phyloP scores from a whole-genome alignment of 1,140 invertebrate genomes.

The Cydia amplana region DNA sequence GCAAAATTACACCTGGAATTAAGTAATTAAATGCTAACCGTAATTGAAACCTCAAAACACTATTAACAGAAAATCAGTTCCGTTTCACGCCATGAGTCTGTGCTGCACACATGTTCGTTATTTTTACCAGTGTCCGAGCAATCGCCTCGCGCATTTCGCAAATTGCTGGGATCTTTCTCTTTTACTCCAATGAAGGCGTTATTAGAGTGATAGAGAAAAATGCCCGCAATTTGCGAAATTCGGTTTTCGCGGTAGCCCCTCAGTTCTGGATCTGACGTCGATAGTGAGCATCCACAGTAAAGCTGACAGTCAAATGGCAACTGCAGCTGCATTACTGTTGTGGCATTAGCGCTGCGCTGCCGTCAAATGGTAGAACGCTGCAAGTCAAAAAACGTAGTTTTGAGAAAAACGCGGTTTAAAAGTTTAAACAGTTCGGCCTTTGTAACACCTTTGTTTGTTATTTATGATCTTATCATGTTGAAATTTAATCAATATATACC shows the following conservation, averaged over 20 bases:
- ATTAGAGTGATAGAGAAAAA: too few relatives aligned
- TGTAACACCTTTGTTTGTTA: too few relatives aligned
- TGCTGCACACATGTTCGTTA: background rate
- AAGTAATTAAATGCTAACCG: background rate
- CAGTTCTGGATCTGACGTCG: background rate
- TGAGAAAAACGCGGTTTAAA: too few relatives aligned
- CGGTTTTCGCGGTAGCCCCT: too few relatives aligned
- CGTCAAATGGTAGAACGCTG: too few relatives aligned
- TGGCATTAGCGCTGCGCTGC: background rate
- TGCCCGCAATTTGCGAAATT: too few relatives aligned
- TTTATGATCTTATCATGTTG: too few relatives aligned
- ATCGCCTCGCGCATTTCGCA: background rate
- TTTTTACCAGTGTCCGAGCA: background rate
- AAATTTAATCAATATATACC: too few relatives aligned
- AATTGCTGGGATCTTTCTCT: too few relatives aligned
- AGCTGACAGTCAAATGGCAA: background rate
- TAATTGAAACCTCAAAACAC: slow-evolving; percentile 6
- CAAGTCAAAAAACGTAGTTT: too few relatives aligned
- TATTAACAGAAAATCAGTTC: slow-evolving; percentile 3
- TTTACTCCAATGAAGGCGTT: too few relatives aligned
- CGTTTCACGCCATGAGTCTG: slow-evolving; percentile 1
- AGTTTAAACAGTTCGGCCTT: too few relatives aligned
- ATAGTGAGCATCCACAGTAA: background rate
- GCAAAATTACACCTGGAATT: background rate
- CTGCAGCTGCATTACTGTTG: background rate